Evolutionary conservation across 2,113 vertebrate genomes (phyloP), one percentile per base, ranked within the genome.

Genomic region (Odontophorus gujanensis): DNA sequence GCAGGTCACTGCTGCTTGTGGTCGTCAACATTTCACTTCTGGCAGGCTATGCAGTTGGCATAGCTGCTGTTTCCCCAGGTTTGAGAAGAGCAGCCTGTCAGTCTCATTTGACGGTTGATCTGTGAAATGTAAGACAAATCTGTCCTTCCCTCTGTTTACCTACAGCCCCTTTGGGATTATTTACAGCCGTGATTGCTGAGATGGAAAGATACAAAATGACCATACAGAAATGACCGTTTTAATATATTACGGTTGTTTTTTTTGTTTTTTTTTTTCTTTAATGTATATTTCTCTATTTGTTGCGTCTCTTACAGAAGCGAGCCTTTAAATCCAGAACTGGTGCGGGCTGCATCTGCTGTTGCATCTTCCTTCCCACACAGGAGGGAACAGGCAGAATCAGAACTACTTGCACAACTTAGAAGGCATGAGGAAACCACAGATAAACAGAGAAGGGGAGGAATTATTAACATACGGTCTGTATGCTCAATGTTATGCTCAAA

Each of bases 401-500:
- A 99, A 20, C 97, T 99, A 22, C 98, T 99, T 36, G 95, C 68
- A 59, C 98, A 98, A 69, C 96, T 99, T 40, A 97, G 96, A 78
- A 93, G 97, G 90, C 98, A 99, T 0, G 98, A 99, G 77, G 85
- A 98, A 45, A 74, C 97, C 51, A 96, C 95, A 4, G 97, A 98
- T 79, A 95, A 94, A 53, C 98, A 98, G 96, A 98, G 89, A 81
- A 97, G 84, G n/a, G 97, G 92, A 9, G 92, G 92, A 4, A 38
- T 38, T 13, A n/a, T 87, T 63, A 92, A 96, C 73, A 81, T 99
- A 28, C 97, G 98, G 99, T 99, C 66, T 89, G 98, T 96, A 80
- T 58, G 17, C 45, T 48, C n/a, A 63, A 36, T 62, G 40, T 38
- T 55, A 10, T 5, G 68, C 24, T 89, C 17, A 32, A 1, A 45